Evolutionary conservation across 2,888 invertebrate genomes (phyloP), one percentile per base, ranked within the genome.

Genomic region (Gari tellinella): DNA sequence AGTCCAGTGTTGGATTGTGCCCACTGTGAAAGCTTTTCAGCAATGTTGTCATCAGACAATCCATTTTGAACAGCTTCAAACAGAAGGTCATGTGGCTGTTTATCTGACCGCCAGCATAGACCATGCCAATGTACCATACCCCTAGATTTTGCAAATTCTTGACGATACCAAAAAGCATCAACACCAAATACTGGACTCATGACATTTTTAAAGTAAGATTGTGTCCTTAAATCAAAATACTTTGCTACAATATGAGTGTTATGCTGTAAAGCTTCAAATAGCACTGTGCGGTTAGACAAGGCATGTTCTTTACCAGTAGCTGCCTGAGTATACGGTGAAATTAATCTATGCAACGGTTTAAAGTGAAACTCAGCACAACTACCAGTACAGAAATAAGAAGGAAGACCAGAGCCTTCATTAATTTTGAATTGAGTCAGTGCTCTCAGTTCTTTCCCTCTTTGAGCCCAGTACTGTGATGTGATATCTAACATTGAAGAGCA

Each of bases 351-450:
- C 23, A 63, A 52, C 5, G 84, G 77, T 60, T 80, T 81, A 31
- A 84, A 55, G 45, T 63, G 45, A 23, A 45, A 63, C 25, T 63
- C 63, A 15, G 46, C 63, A 63, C 63, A 63, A n/a, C 63, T 63
- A 21, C 63, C 63, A 17, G 53, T 63, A 14, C 53, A 19, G 17
- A 63, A 62, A 26, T 37, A 81, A 1, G 46, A 37, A 26, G 58
- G 78, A 74, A 58, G 83, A 43, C 7, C 69, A 66, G 23, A 52
- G 10, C n/a, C 66, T 56, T 43, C 66, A 53, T 53, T 78, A 69
- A n/a, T 78, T 78, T 23, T 80, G 15, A 77, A 40, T 26, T 84
- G 70, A 61, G 57, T 80, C 31, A 82, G 79, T 37, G 82, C 82
- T n/a, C n/a, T n/a, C n/a, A 77, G 41, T 62, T 80, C 74, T 55